A percentile compares a stretch with the other conserved stretches of the same genome.
These are phyloP conservation scores for Anthrax anthrax DNA, from an alignment of 2,888 invertebrate species.

Conservation along the genomic window DNA sequence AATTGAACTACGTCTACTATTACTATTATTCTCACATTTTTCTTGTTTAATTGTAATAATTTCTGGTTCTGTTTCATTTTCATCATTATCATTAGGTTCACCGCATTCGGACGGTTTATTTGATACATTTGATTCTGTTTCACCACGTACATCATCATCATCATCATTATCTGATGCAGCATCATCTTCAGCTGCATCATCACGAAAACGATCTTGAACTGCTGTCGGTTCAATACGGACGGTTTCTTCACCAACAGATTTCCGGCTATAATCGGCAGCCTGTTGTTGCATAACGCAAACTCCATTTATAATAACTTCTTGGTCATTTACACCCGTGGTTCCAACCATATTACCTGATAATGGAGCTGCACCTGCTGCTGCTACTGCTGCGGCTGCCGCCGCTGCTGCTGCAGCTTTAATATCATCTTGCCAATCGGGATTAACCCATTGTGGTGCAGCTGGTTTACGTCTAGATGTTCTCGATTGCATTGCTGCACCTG, in stretches of 20 bases:
- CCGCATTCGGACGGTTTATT: constrained; percentile 7
- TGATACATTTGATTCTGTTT: constrained; percentile 8
- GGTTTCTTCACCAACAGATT: constrained; percentile 19
- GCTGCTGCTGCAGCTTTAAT: constrained; percentile 24
- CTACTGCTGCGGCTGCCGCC: constrained; percentile 12
- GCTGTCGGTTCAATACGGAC: constrained; percentile 59
- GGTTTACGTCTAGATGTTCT: constrained; percentile 73
- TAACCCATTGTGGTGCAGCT: constrained; percentile 94
- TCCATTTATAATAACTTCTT: constrained; percentile 83
- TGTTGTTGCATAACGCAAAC: constrained; percentile 83
- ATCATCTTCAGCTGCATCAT: constrained; percentile 28
- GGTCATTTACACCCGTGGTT: constrained; percentile 25
- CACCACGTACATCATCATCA: constrained; percentile 18
- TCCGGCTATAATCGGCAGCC: constrained; percentile 51
- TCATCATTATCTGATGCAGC: constrained; percentile 15
- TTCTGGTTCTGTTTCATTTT: not conserved
- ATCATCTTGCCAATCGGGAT: constrained; percentile 78
- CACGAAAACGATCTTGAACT: constrained; percentile 44
- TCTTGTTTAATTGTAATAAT: constrained; percentile 1
- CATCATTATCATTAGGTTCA: constrained; percentile 4
- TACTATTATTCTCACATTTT: constrained; percentile 1
- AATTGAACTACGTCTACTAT: not conserved
- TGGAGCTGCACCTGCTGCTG: constrained; percentile 5
- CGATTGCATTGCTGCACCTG: constrained; percentile 29
- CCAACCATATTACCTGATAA: not conserved